Percentiles rank a stretch among this genome's conserved stretches.
phyloP scores from a whole-genome alignment of 2,797 vertebrate species.

The Garrulus glandarius region DNA sequence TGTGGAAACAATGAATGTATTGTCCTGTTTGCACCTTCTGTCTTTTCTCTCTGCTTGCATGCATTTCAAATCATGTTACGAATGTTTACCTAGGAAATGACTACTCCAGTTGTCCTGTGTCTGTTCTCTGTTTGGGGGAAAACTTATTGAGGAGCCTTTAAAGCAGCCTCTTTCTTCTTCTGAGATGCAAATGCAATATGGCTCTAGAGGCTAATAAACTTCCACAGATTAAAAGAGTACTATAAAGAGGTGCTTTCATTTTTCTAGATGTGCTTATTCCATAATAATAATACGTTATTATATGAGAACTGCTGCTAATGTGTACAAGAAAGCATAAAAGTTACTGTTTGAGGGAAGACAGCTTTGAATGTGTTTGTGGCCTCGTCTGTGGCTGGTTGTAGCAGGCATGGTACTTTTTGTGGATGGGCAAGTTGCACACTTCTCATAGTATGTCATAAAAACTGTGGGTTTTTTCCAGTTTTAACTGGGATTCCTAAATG shows the following conservation, averaged over 20 bases:
- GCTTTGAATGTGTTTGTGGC: neutral
- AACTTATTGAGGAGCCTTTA: neutral
- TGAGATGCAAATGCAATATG: neutral
- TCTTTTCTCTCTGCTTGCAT: neutral
- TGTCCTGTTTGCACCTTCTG: neutral
- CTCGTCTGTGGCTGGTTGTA: neutral
- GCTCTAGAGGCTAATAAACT: neutral
- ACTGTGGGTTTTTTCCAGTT: neutral
- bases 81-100: neutral
- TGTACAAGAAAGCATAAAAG: neutral
- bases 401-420: neutral
- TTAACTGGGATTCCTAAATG: neutral
- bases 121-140: neutral
- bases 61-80: neutral
- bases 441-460: neutral
- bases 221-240: neutral
- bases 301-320: neutral
- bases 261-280: neutral
- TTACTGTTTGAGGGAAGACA: neutral
- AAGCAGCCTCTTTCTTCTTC: neutral
- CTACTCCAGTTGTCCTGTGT: neutral
- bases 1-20: neutral
- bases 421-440: rapidly evolving
- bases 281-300: neutral
- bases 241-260: neutral